Evolutionary conservation across 1,140 invertebrate species (phyloP), one percentile per base, ranked within the genome.

Genomic region (Diabrotica undecimpunctata): DNA sequence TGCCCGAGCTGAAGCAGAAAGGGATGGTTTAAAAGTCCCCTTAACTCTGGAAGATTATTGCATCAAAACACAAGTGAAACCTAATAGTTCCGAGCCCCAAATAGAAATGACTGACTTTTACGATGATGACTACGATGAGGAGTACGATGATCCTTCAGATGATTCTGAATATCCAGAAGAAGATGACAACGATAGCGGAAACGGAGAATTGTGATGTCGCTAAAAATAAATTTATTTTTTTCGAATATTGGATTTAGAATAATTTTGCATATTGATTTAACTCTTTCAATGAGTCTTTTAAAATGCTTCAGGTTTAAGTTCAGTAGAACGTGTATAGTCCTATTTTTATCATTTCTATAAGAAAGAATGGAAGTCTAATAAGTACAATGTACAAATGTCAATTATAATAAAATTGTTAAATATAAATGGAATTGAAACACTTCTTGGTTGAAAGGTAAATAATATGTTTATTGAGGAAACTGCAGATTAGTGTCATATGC

Each of bases 31-130:
- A 56, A 90, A 91, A 37, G 97, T 99, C 66, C 98, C 97, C 37
- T 87, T 94, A 64, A 99, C 97, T 3, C 81, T 99, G 74, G 96
- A 99, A 85, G 98, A 99, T 81, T 99, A 99, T 81, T 95, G 94
- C 79, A 93, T 97, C 74, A 97, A 97, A 79, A 92, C 93, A 10
- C 88, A 87, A 77, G 88, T 87, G 71, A 93, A 90, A 83, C 89
- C 87, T 9, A 87, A 87, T 65, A 90, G 90, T 69, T 88, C 90
- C 64, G 86, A 87, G 64, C 83, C 84, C 9, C 83, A 84, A 74
- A 84, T 85, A 51, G 93, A 95, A 80, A 92, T 93, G 89, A 92
- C 91, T 58, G 93, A 95, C 77, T 95, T 95, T 79, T 95, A 96
- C 79, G 94, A 96, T 76, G 94, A 96, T 81, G 93, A 96, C 76